Conservation (phyloP, 2,888 invertebrate genomes). For the Dryomyza anilis region DNA sequence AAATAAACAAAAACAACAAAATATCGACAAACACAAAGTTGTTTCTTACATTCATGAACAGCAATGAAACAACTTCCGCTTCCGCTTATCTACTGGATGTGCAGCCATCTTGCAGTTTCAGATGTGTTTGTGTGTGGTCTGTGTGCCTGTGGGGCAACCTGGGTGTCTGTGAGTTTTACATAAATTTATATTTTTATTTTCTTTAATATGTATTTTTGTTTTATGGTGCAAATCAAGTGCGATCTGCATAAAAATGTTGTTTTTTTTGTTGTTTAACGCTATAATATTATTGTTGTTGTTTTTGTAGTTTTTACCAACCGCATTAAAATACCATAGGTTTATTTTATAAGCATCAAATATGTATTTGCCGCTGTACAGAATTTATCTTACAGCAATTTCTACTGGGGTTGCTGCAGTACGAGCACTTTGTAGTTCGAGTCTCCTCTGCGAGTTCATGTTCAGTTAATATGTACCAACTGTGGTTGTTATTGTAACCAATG, state of each 20-base stretch:
- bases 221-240: not conserved
- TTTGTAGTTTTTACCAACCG: too few species aligned
- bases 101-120: not conserved
- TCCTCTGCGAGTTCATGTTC: too few species aligned
- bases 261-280: not conserved
- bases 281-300: not conserved
- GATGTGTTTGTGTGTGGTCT: not conserved
- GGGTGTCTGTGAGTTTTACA: not conserved
- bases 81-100: not conserved
- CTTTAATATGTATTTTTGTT: not conserved
- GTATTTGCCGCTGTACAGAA: not conserved
- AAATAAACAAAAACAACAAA: not conserved
- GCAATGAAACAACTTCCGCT: conserved; percentile 1
- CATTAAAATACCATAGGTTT: too few species aligned
- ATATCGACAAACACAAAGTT: not conserved
- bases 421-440: not conserved
- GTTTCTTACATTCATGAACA: not conserved
- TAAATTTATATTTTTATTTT: not conserved
- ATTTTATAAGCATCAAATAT: not conserved
- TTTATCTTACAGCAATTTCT: not conserved
- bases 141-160: not conserved
- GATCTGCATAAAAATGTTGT: not conserved
- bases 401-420: not conserved
- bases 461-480: too few species aligned
- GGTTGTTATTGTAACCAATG: too few species aligned